Base-by-base conservation (phyloP, 2,888 invertebrate species). In the Acleris emargana region DNA sequence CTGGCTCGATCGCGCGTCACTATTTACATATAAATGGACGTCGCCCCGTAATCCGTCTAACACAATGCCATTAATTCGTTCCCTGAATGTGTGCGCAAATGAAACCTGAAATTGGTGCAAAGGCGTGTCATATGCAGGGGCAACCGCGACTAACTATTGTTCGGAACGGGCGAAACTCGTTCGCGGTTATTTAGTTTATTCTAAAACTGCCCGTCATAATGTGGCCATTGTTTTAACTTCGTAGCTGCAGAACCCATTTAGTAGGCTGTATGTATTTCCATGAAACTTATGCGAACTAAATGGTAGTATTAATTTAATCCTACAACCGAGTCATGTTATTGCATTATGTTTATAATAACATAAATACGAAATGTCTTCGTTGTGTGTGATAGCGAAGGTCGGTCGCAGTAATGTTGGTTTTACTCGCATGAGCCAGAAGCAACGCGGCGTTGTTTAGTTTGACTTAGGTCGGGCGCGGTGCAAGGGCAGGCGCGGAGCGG, bases 21-120 rank as follows among this genome's bases (percentile, higher is more conserved):
- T 89, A 89, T 88, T 91, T 89, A 89, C 91, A 91, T 91, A 91
- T 89, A 91, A 91, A 91, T 91, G 91, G 89, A 86, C 86, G 83
- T 79, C 81, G 83, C 85, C 83, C 86, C 86, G 86, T 89, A 90
- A 90, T 89, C 87, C 85, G 78, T 86, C 86, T 87, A 87, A 89
- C 87, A 89, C 90, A 91, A 89, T 89, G 86, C 88, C 86, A 85
- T 89, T 89, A 89, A 91, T 91, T 91, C 89, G 87, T 85, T 77
- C 81, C 79, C 72, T 76, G 78, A 75, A 74, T 85, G 85, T 88
- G 83, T 87, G 83, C 80, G 78, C 79, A 86, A 86, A 85, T 84
- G 80, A 82, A 83, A 81, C 79, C 81, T 80, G 78, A 84, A 86
- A 85, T 83, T 75, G 79, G 76, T 74, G 75, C 68, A 73, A 69